Percentiles rank a stretch among this genome's conserved stretches.
Evolutionary conservation across 1,140 invertebrate species (phyloP).

Genomic region (Harpegnathos saltator): DNA sequence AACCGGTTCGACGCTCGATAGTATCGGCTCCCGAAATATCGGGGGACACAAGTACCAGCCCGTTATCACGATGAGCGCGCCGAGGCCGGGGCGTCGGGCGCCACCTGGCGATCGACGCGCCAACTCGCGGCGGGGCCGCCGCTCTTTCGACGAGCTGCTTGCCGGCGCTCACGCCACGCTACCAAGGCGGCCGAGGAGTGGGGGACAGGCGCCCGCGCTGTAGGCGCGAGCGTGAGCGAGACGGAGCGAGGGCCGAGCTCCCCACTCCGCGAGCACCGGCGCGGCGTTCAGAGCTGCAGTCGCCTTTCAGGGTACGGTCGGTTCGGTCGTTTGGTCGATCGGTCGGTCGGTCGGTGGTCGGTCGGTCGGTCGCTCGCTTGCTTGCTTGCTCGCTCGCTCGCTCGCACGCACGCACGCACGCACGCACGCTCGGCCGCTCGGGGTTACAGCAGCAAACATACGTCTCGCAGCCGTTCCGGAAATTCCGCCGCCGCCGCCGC

Average conservation of each 20-base stretch:
- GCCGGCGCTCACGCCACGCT: too few species aligned
- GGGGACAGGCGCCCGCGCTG: conserved; percentile 31
- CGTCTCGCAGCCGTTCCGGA: neutral
- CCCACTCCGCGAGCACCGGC: conserved; percentile 50
- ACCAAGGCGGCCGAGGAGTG: too few species aligned
- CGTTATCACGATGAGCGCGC: too few species aligned
- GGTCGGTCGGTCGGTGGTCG: too few species aligned
- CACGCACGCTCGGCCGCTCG: conserved; percentile 27
- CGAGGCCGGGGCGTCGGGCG: too few species aligned
- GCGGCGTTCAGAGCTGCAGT: conserved; percentile 65
- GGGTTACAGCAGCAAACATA: neutral
- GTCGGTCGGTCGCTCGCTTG: too few species aligned
- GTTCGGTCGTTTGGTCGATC: conserved; percentile 41
- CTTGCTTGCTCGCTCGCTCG: too few species aligned
- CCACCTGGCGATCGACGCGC: conserved; percentile 43
- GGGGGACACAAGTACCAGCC: too few species aligned
- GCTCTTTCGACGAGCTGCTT: conserved; percentile 58
- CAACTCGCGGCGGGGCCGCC: conserved; percentile 4
- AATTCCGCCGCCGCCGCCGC: conserved; percentile 2
- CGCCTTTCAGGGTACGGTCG: conserved; percentile 76
- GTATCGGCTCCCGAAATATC: too few species aligned
- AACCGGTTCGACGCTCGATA: too few species aligned
- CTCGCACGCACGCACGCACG: too few species aligned
- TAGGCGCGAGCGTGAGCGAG: conserved; percentile 41
- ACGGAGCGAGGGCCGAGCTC: conserved; percentile 61